These are phyloP conservation scores for Gephyroberyx darwinii DNA, from an alignment of 2,797 vertebrate species.

Conservation along the genomic window DNA sequence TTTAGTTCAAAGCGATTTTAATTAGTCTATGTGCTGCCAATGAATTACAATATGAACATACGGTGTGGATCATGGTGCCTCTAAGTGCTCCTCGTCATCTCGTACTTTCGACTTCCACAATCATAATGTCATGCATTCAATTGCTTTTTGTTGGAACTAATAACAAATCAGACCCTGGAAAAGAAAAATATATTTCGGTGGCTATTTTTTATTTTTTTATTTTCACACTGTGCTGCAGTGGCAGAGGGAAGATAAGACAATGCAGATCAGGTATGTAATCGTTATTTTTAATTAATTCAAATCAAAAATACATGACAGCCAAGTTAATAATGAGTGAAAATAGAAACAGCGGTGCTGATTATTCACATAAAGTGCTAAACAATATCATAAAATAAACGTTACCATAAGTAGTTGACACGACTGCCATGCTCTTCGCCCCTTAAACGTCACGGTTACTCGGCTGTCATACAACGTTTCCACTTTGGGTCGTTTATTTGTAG, in stretches of 20 bases:
- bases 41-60: too few species aligned
- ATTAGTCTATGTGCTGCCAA: background rate
- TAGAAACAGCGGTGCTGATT: background rate
- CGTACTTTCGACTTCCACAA: background rate
- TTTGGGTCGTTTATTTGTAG: slow-evolving; percentile 21
- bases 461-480: slow-evolving; percentile 17
- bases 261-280: background rate
- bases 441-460: background rate
- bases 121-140: background rate
- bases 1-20: slow-evolving; percentile 19
- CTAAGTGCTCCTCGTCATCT: slow-evolving; percentile 12
- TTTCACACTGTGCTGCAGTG: too few species aligned
- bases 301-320: slow-evolving; percentile 3
- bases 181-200: background rate
- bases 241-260: background rate
- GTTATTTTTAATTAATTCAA: background rate
- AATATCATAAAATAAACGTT: background rate
- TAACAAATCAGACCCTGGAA: background rate
- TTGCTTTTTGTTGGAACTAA: slow-evolving; percentile 6
- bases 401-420: slow-evolving; percentile 5
- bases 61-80: background rate
- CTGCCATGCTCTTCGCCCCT: background rate
- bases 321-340: background rate
- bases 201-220: background rate
- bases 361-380: background rate